phyloP scores from a whole-genome alignment of 2,888 invertebrate species.

The Onchidella celtica region DNA sequence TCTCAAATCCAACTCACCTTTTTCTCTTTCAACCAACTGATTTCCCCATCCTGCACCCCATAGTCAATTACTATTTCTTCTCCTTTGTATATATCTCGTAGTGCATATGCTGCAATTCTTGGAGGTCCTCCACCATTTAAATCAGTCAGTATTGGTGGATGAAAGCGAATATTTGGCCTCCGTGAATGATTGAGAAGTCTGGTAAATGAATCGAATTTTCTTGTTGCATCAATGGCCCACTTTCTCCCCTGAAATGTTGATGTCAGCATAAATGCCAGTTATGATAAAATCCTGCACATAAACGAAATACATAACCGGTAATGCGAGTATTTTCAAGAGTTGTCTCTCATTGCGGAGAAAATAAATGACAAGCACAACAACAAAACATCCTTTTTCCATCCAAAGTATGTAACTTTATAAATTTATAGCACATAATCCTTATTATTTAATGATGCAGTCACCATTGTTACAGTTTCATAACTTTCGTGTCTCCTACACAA shows the following conservation, averaged over 20 bases:
- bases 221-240: conserved; percentile 43
- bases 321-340: background rate
- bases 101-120: conserved; percentile 44
- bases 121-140: conserved; percentile 13
- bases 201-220: conserved; percentile 19
- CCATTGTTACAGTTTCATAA: too few relatives aligned
- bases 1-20: too few relatives aligned
- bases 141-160: conserved; percentile 33
- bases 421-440: too few relatives aligned
- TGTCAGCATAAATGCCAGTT: background rate
- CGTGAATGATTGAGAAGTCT: conserved; percentile 45
- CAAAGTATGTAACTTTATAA: too few relatives aligned
- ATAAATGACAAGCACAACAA: too few relatives aligned
- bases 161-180: conserved; percentile 42
- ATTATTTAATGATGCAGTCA: too few relatives aligned
- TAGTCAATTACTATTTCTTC: conserved; percentile 50
- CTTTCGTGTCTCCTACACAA: too few relatives aligned
- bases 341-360: too few relatives aligned
- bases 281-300: background rate
- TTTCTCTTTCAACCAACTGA: conserved; percentile 41
- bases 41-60: conserved; percentile 39
- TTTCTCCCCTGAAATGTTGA: conserved; percentile 28
- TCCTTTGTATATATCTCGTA: conserved; percentile 40
- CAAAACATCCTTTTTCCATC: too few relatives aligned
- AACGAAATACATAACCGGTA: too few relatives aligned